phyloP scores from a whole-genome alignment of 2,888 invertebrate species.

The Folsomia candida region DNA sequence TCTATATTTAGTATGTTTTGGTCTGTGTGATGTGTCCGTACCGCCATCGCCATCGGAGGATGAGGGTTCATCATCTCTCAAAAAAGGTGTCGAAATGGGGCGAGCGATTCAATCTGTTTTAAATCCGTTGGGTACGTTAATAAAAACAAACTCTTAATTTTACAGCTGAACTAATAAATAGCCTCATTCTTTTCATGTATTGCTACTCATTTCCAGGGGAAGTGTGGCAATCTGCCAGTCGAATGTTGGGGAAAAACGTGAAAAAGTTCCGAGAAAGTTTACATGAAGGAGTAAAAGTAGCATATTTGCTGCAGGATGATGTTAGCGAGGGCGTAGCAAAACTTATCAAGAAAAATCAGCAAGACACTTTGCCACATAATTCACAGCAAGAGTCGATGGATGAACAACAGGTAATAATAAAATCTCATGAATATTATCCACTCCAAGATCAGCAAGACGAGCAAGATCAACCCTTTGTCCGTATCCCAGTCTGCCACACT shows the following conservation, averaged over 20 bases:
- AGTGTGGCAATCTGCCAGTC: conserved; percentile 39
- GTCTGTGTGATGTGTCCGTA: background rate
- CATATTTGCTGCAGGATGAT: conserved; percentile 45
- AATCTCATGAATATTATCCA: too few species aligned
- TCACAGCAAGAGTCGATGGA: background rate
- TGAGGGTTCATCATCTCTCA: too few species aligned
- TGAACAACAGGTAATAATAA: conserved; percentile 11
- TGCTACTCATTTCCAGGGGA: conserved; percentile 19
- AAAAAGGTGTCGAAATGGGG: background rate
- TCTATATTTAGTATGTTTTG: background rate
- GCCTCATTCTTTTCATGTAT: background rate
- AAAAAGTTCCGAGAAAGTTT: conserved; percentile 44
- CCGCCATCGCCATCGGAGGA: background rate
- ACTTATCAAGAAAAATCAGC: conserved; percentile 27
- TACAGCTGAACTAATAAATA: background rate
- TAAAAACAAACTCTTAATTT: background rate
- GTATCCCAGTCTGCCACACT: too few species aligned
- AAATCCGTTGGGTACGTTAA: conserved; percentile 18
- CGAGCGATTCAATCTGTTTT: conserved; percentile 7
- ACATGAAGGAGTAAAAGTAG: conserved; percentile 48
- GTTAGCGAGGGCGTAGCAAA: conserved; percentile 41
- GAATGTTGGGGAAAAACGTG: conserved; percentile 38
- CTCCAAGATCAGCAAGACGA: too few species aligned
- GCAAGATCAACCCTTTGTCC: too few species aligned
- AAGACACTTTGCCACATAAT: conserved; percentile 3